These are phyloP conservation scores for Nomada fabriciana DNA, from an alignment of 2,888 invertebrate genomes.

Conservation along the genomic window DNA sequence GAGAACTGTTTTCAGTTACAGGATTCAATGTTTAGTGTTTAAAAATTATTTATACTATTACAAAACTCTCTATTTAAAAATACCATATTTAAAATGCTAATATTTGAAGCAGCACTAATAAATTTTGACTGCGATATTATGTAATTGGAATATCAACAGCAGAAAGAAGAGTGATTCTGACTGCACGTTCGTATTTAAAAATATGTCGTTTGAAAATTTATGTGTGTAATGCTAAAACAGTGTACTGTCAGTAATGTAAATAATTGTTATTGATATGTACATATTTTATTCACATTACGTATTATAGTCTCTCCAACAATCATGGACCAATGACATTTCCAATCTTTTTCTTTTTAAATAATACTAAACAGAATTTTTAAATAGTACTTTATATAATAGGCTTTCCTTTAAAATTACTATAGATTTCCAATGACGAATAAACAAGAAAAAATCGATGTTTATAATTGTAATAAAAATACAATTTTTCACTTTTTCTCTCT, in stretches of 20 bases:
- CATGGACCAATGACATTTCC: background rate
- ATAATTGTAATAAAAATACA: no score
- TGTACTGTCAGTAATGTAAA: background rate
- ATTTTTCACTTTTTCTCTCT: background rate
- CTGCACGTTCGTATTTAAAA: background rate
- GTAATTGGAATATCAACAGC: background rate
- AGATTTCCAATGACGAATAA: background rate
- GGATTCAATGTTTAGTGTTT: background rate
- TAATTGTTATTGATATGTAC: background rate
- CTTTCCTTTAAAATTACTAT: background rate
- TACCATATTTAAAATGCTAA: conserved; percentile 1
- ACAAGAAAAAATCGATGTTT: background rate
- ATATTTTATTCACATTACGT: background rate
- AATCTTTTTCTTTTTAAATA: background rate
- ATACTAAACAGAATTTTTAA: no score
- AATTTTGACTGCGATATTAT: background rate
- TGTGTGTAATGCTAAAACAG: background rate
- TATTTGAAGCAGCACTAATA: background rate
- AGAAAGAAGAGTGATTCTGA: background rate
- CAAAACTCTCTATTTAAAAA: conserved; percentile 4
- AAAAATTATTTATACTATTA: background rate
- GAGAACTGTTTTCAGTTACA: no score
- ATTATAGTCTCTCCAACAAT: background rate
- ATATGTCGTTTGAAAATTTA: conserved; percentile 1
- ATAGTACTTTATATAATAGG: background rate